Evolutionary conservation across 2,797 vertebrate species (phyloP).

Genomic region (Propithecus deckenii): DNA sequence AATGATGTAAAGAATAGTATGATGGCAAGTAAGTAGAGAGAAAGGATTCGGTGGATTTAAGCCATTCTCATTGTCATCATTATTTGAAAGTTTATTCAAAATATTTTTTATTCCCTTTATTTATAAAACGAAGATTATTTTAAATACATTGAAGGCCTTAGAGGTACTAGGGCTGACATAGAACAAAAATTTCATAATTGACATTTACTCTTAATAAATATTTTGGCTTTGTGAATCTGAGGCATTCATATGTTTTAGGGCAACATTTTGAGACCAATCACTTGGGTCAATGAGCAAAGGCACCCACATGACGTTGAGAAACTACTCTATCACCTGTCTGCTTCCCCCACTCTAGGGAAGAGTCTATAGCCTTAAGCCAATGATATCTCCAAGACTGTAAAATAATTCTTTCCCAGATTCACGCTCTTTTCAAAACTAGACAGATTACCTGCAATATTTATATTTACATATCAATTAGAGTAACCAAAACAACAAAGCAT

Average conservation of each 20-base stretch:
- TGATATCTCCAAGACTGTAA: background rate
- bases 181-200: background rate
- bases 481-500: background rate
- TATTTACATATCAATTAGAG: background rate
- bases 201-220: background rate
- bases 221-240: background rate
- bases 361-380: background rate
- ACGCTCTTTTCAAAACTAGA: background rate
- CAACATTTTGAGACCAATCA: background rate
- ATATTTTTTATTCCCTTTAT: background rate
- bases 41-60: background rate
- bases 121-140: background rate
- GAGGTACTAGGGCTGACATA: background rate
- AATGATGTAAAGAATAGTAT: background rate
- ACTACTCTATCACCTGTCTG: rapidly evolving
- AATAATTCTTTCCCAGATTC: background rate
- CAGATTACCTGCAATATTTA: background rate
- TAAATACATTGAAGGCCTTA: background rate
- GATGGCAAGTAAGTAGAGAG: background rate
- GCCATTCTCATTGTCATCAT: background rate
- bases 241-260: rapidly evolving
- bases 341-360: background rate
- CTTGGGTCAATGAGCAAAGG: background rate
- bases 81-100: background rate
- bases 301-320: rapidly evolving